A percentile compares a stretch with the other conserved stretches of the same genome.
phyloP scores from a whole-genome alignment of 64 coral and sea anemone species.

The Dendrophyllia cribrosa region DNA sequence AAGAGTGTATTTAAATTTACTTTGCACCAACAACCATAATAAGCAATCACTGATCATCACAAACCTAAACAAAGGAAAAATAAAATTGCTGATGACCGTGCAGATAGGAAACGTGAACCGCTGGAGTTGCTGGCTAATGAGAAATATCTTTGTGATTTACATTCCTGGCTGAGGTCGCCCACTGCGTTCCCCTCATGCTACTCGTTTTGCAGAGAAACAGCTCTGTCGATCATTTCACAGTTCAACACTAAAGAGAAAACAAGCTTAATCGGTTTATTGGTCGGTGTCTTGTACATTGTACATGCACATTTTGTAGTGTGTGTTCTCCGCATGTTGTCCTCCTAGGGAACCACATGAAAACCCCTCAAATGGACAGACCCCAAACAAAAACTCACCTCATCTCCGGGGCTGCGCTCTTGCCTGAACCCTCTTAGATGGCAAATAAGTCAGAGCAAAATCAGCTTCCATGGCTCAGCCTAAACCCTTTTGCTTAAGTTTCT shows the following conservation, averaged over 20 bases:
- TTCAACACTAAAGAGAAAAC: constrained; percentile 16
- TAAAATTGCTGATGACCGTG: constrained; percentile 44
- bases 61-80: constrained; percentile 63
- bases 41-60: constrained; percentile 57
- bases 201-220: constrained; percentile 22
- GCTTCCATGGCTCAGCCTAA: constrained; percentile 46
- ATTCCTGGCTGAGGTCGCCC: constrained; percentile 38
- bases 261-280: constrained; percentile 25
- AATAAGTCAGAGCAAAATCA: constrained; percentile 28
- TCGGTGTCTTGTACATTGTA: constrained; percentile 16
- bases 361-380: constrained; percentile 15
- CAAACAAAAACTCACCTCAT: constrained; percentile 38
- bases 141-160: constrained; percentile 39
- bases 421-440: constrained; percentile 28
- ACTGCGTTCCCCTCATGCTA: constrained; percentile 20
- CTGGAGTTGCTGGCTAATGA: constrained; percentile 51
- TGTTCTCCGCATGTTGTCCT: neutral
- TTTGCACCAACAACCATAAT: constrained; percentile 62
- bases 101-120: constrained; percentile 54
- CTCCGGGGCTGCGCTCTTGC: constrained; percentile 54
- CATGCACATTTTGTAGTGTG: constrained; percentile 13
- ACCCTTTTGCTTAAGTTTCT: constrained; percentile 69
- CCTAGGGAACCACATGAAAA: constrained; percentile 55
- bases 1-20: constrained; percentile 66
- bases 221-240: constrained; percentile 12